A percentile compares a stretch with the other conserved stretches of the same genome.
phyloP scores from a whole-genome alignment of 2,888 invertebrate species.

The Rutpela maculata region DNA sequence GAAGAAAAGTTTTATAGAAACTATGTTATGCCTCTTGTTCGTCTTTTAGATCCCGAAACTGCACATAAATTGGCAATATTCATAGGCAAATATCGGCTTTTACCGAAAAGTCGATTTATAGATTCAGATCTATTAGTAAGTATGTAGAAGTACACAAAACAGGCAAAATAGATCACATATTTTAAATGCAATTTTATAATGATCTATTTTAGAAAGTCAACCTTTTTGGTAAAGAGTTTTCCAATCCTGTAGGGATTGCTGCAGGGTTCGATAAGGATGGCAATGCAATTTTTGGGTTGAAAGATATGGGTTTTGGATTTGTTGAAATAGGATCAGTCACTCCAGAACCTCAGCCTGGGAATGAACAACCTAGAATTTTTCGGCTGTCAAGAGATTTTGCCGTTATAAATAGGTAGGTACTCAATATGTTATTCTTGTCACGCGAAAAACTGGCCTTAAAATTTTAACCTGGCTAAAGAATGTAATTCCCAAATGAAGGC shows the following conservation, averaged over 20 bases:
- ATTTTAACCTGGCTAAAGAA: too few relatives aligned
- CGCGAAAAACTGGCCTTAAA: too few relatives aligned
- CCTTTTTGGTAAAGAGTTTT: conserved; percentile 83
- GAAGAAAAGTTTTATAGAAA: conserved; percentile 87
- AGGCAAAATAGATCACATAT: conserved; percentile 8
- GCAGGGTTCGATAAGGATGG: conserved; percentile 99
- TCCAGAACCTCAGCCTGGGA: conserved; percentile 94
- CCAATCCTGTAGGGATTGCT: conserved; percentile 97
- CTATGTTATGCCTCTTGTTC: conserved; percentile 83
- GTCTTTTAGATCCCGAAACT: conserved; percentile 85
- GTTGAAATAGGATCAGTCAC: conserved; percentile 98
- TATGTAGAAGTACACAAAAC: conserved; percentile 23
- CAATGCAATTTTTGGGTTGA: conserved; percentile 89
- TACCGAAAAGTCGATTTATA: conserved; percentile 78
- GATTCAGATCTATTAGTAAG: conserved; percentile 83
- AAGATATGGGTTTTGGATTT: conserved; percentile 93
- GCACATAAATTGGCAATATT: conserved; percentile 88
- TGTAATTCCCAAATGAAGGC: too few relatives aligned
- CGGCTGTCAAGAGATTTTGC: conserved; percentile 89
- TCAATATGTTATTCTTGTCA: too few relatives aligned
- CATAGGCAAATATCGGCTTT: conserved; percentile 85
- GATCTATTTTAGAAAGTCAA: conserved; percentile 78
- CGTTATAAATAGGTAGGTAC: conserved; percentile 86
- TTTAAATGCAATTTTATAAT: neutral
- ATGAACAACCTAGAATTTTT: conserved; percentile 95